Conservation (phyloP, 2,888 invertebrate genomes). For the Pegoplata infirma region DNA sequence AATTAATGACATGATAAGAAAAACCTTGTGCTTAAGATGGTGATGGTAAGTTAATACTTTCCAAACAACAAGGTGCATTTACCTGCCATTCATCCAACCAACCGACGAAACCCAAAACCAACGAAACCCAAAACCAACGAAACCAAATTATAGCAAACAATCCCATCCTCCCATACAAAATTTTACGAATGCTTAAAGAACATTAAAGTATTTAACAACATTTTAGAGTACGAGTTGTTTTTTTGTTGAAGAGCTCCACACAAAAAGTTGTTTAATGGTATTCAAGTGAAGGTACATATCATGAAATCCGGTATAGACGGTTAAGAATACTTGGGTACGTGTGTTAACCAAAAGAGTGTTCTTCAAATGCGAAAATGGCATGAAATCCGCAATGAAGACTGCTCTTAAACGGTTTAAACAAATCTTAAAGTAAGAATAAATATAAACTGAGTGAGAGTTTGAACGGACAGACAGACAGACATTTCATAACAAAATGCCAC, state of each 20-base stretch:
- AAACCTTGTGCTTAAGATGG: conserved; percentile 9
- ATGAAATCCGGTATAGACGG: conserved; percentile 28
- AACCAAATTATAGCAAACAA: no score
- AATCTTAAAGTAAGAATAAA: conserved; percentile 29
- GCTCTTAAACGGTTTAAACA: conserved; percentile 38
- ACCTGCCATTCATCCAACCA: no score
- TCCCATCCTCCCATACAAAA: conserved; percentile 6
- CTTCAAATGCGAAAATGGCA: not conserved
- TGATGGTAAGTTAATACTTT: not conserved
- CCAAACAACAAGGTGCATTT: conserved; percentile 20
- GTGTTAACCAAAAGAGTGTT: not conserved
- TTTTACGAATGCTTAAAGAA: not conserved
- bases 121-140: not conserved
- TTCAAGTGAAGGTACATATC: conserved; percentile 7
- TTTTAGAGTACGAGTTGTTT: not conserved
- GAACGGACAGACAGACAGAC: no score
- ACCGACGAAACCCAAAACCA: not conserved
- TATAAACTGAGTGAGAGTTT: not conserved
- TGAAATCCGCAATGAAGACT: not conserved
- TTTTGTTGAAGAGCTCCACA: conserved; percentile 10
- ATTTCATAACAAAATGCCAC: conserved; percentile 46
- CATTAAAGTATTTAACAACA: not conserved
- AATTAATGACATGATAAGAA: conserved; percentile 69
- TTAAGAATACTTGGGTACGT: not conserved
- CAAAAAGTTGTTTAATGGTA: conserved; percentile 28